Evolutionary conservation across 1,140 invertebrate genomes (phyloP).

Genomic region (Ips nitidus): DNA sequence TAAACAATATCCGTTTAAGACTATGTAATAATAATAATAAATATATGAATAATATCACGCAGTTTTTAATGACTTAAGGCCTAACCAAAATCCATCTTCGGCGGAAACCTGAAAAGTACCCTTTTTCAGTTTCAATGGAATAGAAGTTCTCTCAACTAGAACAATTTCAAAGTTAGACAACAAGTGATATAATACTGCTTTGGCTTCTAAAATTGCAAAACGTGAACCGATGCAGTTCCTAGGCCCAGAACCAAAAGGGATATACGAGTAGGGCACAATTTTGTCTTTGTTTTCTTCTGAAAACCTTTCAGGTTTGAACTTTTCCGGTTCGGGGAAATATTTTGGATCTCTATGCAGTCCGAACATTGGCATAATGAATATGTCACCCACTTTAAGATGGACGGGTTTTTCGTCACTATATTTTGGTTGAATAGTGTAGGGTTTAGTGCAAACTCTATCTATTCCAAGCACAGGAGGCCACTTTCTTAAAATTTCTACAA

Average conservation of each 20-base stretch:
- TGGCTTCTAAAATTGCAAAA: slow-evolving; percentile 39
- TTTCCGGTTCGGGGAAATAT: slow-evolving; percentile 53
- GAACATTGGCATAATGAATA: slow-evolving; percentile 55
- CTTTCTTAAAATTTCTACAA: slow-evolving; percentile 59
- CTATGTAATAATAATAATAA: too few species aligned
- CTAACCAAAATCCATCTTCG: too few species aligned
- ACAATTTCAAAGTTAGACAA: slow-evolving; percentile 41
- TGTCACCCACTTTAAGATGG: slow-evolving; percentile 14
- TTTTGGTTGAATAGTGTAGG: slow-evolving; percentile 50
- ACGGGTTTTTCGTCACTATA: slow-evolving; percentile 21
- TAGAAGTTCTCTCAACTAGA: slow-evolving; percentile 36
- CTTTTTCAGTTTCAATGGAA: slow-evolving; percentile 22
- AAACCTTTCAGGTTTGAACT: slow-evolving; percentile 55
- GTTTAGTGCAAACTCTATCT: slow-evolving; percentile 57
- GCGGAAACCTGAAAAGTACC: too few species aligned
- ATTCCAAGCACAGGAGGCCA: slow-evolving; percentile 56
- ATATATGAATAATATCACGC: too few species aligned
- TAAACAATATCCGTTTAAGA: too few species aligned
- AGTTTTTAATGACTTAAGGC: too few species aligned
- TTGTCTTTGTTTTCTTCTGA: slow-evolving; percentile 47
- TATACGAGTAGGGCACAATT: slow-evolving; percentile 50
- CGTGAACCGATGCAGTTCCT: slow-evolving; percentile 48
- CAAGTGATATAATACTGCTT: slow-evolving; percentile 45
- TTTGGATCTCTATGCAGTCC: slow-evolving; percentile 56
- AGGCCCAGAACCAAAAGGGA: slow-evolving; percentile 60